Evolutionary conservation across 1,140 invertebrate genomes (phyloP).

Genomic region (Aricia agestis): DNA sequence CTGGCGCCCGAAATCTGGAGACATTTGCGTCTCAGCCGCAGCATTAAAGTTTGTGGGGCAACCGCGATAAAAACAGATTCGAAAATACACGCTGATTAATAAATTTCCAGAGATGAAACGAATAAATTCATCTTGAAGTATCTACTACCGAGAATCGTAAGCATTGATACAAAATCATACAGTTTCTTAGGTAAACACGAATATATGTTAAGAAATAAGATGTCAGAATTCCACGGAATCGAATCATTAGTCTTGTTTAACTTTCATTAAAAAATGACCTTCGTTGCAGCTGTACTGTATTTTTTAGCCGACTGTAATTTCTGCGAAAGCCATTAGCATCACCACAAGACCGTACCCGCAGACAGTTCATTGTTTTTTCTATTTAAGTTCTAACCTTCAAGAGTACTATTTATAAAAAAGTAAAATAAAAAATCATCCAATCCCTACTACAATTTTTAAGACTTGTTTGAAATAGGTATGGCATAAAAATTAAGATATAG

Average conservation of each 20-base stretch:
- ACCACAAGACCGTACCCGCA: neutral
- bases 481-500: neutral
- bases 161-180: neutral
- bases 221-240: neutral
- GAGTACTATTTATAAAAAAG: neutral
- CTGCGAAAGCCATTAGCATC: neutral
- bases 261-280: conserved; percentile 2
- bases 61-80: neutral
- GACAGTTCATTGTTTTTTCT: neutral
- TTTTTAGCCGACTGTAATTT: neutral
- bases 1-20: neutral
- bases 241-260: neutral
- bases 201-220: neutral
- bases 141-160: neutral
- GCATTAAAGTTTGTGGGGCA: neutral
- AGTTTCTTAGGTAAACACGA: neutral
- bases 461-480: neutral
- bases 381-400: neutral
- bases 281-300: neutral
- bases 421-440: no score
- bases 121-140: neutral
- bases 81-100: neutral
- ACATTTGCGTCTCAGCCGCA: conserved; percentile 3
- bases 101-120: neutral
- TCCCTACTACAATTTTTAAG: no score